Evolutionary conservation across 2,888 invertebrate genomes (phyloP).

Genomic region (Dugesia japonica): DNA sequence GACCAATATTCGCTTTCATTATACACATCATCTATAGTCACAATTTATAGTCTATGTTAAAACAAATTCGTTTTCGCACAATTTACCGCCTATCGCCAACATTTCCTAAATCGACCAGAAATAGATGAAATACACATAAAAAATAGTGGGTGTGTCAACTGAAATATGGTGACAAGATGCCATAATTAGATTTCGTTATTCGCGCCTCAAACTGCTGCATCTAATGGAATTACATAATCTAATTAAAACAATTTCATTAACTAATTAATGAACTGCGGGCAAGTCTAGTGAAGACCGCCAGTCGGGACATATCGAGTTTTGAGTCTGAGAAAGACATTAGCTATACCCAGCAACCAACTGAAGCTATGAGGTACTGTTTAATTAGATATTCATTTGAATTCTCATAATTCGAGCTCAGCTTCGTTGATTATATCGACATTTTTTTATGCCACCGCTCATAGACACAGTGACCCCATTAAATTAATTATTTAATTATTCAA

Average conservation of each 20-base stretch:
- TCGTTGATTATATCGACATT: neutral
- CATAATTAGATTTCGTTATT: neutral
- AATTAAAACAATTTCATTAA: neutral
- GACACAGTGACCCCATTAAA: neutral
- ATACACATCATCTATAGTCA: too few species aligned
- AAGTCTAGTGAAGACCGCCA: neutral
- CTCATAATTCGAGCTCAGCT: neutral
- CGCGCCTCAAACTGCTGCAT: neutral
- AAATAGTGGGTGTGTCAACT: neutral
- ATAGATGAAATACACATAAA: neutral
- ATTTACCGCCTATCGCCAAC: neutral
- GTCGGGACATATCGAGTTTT: neutral
- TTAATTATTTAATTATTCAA: neutral
- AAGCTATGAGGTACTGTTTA: neutral
- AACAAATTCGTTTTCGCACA: neutral
- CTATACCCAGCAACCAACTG: neutral
- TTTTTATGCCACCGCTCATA: neutral
- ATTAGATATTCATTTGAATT: neutral
- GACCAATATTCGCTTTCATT: too few species aligned
- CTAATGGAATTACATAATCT: neutral
- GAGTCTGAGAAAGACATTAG: neutral
- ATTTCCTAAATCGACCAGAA: neutral
- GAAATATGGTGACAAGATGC: neutral
- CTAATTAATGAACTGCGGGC: neutral
- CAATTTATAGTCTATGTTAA: too few species aligned